Conservation (phyloP, 2,113 vertebrate species). For the Eolophus roseicapilla region DNA sequence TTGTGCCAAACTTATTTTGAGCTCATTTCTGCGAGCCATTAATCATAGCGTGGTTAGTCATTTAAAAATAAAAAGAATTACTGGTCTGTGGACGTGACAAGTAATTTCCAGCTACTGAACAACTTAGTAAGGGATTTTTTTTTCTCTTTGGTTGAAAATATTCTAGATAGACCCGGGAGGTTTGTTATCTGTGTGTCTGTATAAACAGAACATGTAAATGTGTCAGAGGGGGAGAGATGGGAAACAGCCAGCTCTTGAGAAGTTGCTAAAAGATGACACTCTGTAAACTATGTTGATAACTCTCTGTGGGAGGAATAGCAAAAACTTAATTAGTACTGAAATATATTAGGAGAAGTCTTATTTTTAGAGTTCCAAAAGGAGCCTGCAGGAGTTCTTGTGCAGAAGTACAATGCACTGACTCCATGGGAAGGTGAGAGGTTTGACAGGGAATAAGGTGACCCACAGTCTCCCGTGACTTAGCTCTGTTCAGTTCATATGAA, state of each 20-base stretch:
- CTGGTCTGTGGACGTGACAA: conserved; percentile 61
- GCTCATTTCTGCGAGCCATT: conserved; percentile 60
- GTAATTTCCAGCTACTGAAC: conserved; percentile 74
- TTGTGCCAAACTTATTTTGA: conserved; percentile 75
- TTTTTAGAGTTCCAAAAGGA: conserved; percentile 64
- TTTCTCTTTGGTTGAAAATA: conserved; percentile 67
- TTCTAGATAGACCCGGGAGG: conserved; percentile 55
- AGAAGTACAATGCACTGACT: neutral
- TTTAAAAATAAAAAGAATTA: conserved; percentile 73
- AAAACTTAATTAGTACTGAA: conserved; percentile 81
- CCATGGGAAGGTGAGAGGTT: neutral
- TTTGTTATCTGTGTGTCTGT: neutral
- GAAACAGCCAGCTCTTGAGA: conserved; percentile 65
- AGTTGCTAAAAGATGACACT: conserved; percentile 80
- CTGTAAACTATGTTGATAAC: conserved; percentile 80
- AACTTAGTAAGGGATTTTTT: conserved; percentile 74
- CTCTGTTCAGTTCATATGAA: neutral
- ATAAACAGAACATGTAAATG: conserved; percentile 16
- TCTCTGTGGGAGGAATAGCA: conserved; percentile 61
- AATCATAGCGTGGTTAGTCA: conserved; percentile 74
- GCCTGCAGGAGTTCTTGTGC: neutral
- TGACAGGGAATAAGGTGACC: neutral
- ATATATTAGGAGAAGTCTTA: conserved; percentile 70
- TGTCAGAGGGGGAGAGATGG: neutral
- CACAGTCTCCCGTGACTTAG: neutral